Evolutionary conservation across 2,113 vertebrate genomes (phyloP), one percentile per base, ranked within the genome.

Genomic region (Pheucticus melanocephalus): DNA sequence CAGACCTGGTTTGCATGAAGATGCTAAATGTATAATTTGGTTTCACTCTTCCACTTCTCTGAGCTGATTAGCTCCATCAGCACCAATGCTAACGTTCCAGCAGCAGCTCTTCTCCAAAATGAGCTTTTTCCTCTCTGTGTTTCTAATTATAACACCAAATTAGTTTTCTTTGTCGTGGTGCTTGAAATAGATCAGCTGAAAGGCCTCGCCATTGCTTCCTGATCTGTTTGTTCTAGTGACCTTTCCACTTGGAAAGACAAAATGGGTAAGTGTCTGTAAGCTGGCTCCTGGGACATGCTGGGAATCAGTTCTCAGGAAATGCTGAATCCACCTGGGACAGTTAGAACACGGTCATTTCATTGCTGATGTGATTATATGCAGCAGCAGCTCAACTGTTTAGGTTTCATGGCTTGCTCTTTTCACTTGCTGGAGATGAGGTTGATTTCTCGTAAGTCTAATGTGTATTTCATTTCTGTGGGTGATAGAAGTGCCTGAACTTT

Each of bases 91-190:
- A 88, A 48, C 8, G 1, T 90, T 95, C 90, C 90, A 95, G 92
- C 60, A 94, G 68, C 87, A 86, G 82, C 90, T 78, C 79, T 90
- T 83, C 93, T 91, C 79, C 47, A 90, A 92, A 94, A 96, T 56
- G 90, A 94, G 89, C 88, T 87, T 92, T 95, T 96, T 93, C 76
- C 88, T 90, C 82, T 92, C 68, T 22, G 1, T 35, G 89, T 96
- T 96, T 92, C 95, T 97, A 92, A 91, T 87, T 91, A 84, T 94
- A 71, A 75, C 93, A 53, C 33, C 70, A 50, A 97, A 90, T 95
- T 96, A 85, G 93, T 95, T 96, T 96, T 90, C 94, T 96, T 93
- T 95, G 92, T 96, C 59, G 4, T 19, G 39, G 19, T 92, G 56
- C 93, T 97, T 5, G 21, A 93, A 95, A 96, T 96, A 96, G 85